These are phyloP conservation scores for Hyppa rectilinea DNA, from an alignment of 2,888 invertebrate genomes.

Conservation along the genomic window DNA sequence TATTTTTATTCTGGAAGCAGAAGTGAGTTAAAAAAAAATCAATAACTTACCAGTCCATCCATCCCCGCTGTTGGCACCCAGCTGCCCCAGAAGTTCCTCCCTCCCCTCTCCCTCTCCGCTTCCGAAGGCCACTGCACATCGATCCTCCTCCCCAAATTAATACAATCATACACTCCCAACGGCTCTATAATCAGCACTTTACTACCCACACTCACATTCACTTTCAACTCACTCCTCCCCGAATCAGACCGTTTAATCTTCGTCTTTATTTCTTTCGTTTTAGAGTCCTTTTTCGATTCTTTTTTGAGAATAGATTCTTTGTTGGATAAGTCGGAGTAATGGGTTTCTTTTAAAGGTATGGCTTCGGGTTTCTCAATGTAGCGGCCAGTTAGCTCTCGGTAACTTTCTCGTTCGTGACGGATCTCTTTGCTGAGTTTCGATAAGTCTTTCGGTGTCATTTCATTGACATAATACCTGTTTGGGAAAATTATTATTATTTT, in stretches of 20 bases:
- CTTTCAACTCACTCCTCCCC: slow-evolving; percentile 81
- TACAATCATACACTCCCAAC: slow-evolving; percentile 95
- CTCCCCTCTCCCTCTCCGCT: slow-evolving; percentile 96
- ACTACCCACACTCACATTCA: slow-evolving; percentile 85
- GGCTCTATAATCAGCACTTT: slow-evolving; percentile 88
- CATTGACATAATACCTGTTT: slow-evolving; percentile 84
- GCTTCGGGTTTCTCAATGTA: slow-evolving; percentile 86
- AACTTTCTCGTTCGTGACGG: slow-evolving; percentile 87
- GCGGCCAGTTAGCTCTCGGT: slow-evolving; percentile 86
- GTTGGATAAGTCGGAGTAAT: slow-evolving; percentile 81
- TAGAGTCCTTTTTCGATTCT: slow-evolving; percentile 80
- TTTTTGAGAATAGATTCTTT: slow-evolving; percentile 81
- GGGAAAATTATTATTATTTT: not conserved
- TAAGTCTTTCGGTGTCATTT: slow-evolving; percentile 86
- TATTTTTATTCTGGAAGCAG: too few relatives aligned
- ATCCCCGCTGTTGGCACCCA: slow-evolving; percentile 98
- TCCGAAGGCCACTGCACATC: slow-evolving; percentile 99
- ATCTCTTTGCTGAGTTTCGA: slow-evolving; percentile 88
- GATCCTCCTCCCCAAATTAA: slow-evolving; percentile 96
- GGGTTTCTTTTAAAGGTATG: slow-evolving; percentile 80
- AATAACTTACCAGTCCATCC: slow-evolving; percentile 95
- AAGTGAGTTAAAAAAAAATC: too few relatives aligned
- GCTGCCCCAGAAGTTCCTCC: slow-evolving; percentile 95
- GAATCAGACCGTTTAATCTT: slow-evolving; percentile 87
- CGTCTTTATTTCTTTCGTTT: slow-evolving; percentile 84